These are phyloP conservation scores for Drosophila sordidapex DNA, from an alignment of 2,888 invertebrate genomes.

Conservation along the genomic window DNA sequence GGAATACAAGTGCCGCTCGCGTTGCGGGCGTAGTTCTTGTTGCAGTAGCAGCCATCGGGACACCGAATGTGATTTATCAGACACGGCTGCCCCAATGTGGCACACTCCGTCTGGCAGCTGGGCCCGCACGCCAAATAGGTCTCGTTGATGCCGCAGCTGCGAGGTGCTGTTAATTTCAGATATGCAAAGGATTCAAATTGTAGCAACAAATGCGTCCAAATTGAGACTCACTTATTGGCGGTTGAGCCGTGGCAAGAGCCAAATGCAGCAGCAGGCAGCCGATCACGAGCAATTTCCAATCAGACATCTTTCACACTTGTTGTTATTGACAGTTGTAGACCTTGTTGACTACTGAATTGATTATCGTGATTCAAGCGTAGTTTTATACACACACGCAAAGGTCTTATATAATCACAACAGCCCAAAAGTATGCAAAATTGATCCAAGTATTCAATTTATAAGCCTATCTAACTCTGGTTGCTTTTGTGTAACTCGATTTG, in stretches of 20 bases:
- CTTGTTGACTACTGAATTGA: slow-evolving; percentile 45
- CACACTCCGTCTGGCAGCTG: slow-evolving; percentile 80
- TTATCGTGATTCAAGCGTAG: slow-evolving; percentile 29
- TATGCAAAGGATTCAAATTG: background rate
- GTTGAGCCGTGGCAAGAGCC: slow-evolving; percentile 30
- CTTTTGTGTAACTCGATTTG: background rate
- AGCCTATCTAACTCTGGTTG: background rate
- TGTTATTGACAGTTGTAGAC: slow-evolving; percentile 16
- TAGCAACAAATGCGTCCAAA: background rate
- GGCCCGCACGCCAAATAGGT: slow-evolving; percentile 71
- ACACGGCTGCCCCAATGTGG: slow-evolving; percentile 77
- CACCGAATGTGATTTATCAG: slow-evolving; percentile 72
- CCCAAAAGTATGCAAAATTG: slow-evolving; percentile 20
- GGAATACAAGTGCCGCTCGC: slow-evolving; percentile 71
- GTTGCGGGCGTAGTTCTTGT: slow-evolving; percentile 77
- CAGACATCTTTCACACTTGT: slow-evolving; percentile 32
- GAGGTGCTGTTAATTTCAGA: slow-evolving; percentile 47
- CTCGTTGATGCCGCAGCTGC: slow-evolving; percentile 71
- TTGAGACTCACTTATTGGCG: slow-evolving; percentile 43
- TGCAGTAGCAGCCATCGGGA: slow-evolving; percentile 83
- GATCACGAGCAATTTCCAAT: slow-evolving; percentile 38
- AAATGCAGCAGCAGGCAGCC: slow-evolving; percentile 17
- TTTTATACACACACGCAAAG: slow-evolving; percentile 40
- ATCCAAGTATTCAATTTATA: background rate
- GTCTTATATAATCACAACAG: background rate